phyloP scores from a whole-genome alignment of 2,797 vertebrate species.

The Melanotaenia pygmaea region DNA sequence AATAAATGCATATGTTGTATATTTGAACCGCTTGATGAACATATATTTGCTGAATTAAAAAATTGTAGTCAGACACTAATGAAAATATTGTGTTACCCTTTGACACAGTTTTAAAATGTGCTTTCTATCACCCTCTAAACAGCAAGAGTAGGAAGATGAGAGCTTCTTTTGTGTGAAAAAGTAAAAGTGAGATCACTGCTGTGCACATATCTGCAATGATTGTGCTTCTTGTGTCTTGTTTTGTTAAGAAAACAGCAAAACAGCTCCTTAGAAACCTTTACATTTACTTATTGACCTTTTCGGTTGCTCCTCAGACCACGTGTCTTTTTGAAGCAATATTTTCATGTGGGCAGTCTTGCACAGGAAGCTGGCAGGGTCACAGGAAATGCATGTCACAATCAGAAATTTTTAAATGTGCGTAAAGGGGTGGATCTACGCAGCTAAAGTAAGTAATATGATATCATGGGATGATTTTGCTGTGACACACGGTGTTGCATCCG shows the following conservation, averaged over 20 bases:
- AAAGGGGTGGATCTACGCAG: constrained; percentile 34
- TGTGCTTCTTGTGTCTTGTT: not conserved
- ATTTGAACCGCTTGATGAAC: not conserved
- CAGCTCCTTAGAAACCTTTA: not conserved
- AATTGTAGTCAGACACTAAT: not conserved
- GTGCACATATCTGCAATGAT: not conserved
- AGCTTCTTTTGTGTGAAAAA: not conserved
- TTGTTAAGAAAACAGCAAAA: not conserved
- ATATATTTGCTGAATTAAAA: constrained; percentile 13
- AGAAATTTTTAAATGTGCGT: constrained; percentile 64
- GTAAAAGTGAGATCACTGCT: constrained; percentile 17
- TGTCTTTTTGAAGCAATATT: constrained; percentile 18
- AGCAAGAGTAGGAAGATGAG: constrained; percentile 12
- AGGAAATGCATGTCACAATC: constrained; percentile 80
- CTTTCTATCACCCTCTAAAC: constrained; percentile 26
- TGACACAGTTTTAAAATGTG: constrained; percentile 23
- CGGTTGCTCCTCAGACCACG: not conserved
- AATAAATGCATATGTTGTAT: not conserved
- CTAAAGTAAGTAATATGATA: constrained; percentile 6
- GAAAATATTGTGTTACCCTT: constrained; percentile 18
- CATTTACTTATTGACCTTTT: not conserved
- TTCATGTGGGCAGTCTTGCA: constrained; percentile 6
- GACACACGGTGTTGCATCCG: constrained; percentile 1
- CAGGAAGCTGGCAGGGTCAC: constrained; percentile 67
- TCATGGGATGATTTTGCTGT: constrained; percentile 22